Percentiles rank a stretch among this genome's conserved stretches.
Conservation (phyloP, 2,888 invertebrate species). For the Acanthoscelides obtectus region DNA sequence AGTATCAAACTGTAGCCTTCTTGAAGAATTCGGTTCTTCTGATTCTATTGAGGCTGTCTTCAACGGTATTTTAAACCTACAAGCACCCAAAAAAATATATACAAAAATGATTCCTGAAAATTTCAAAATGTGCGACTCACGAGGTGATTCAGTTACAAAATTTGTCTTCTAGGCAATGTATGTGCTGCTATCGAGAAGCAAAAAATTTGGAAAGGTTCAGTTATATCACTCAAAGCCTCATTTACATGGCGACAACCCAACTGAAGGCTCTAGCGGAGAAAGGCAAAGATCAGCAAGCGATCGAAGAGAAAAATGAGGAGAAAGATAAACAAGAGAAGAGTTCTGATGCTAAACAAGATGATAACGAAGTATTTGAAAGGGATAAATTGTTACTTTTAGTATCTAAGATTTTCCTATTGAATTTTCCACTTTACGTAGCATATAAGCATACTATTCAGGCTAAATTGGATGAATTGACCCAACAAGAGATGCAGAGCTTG, state of each 20-base stretch:
- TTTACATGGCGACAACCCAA: slow-evolving; percentile 78
- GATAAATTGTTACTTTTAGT: slow-evolving; percentile 85
- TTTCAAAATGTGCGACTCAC: neutral
- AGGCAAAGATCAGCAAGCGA: slow-evolving; percentile 8
- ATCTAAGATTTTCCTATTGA: slow-evolving; percentile 83
- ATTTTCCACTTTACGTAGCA: slow-evolving; percentile 84
- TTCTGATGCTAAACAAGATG: slow-evolving; percentile 35
- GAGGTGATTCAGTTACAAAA: too few species aligned
- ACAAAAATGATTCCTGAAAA: neutral
- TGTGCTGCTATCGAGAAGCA: slow-evolving; percentile 89
- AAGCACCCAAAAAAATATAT: neutral
- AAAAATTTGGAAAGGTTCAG: slow-evolving; percentile 91
- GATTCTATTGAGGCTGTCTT: too few species aligned
- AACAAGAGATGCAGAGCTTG: slow-evolving; percentile 76
- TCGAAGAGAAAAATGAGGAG: slow-evolving; percentile 68
- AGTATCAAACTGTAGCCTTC: too few species aligned
- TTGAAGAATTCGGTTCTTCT: too few species aligned
- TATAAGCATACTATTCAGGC: slow-evolving; percentile 80
- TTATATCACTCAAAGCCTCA: slow-evolving; percentile 80
- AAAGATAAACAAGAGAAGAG: slow-evolving; percentile 21
- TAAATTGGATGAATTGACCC: slow-evolving; percentile 75
- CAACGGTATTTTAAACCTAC: too few species aligned
- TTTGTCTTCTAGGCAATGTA: slow-evolving; percentile 72
- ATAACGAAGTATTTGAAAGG: slow-evolving; percentile 65
- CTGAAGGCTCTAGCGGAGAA: slow-evolving; percentile 61